Evolutionary conservation across 1,140 invertebrate genomes (phyloP).

Genomic region (Mesaphorura yosii): DNA sequence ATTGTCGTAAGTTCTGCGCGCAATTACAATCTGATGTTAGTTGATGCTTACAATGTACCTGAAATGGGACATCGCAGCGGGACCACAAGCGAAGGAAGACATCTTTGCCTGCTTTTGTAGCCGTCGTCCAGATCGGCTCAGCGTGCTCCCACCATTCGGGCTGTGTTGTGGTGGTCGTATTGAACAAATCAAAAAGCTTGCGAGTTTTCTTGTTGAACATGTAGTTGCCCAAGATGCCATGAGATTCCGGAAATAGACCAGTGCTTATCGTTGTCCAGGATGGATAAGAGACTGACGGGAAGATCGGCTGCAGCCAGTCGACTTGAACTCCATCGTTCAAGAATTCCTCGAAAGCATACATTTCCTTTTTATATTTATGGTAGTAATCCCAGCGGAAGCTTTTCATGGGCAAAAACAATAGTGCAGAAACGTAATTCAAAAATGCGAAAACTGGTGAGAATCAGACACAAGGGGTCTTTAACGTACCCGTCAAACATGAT

Average conservation of each 20-base stretch:
- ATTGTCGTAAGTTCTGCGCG: too few relatives aligned
- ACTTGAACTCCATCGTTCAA: constrained; percentile 34
- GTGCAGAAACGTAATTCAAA: not conserved
- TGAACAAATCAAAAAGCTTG: constrained; percentile 28
- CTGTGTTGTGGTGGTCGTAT: constrained; percentile 30
- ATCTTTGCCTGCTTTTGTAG: constrained; percentile 33
- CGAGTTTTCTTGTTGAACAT: constrained; percentile 38
- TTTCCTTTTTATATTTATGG: constrained; percentile 29
- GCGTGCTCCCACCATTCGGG: constrained; percentile 37
- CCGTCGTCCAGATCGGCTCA: constrained; percentile 38
- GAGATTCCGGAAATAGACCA: constrained; percentile 32
- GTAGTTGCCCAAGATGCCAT: constrained; percentile 34
- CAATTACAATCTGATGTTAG: too few relatives aligned
- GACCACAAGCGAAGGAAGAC: constrained; percentile 33
- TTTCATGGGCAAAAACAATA: not conserved
- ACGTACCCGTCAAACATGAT: constrained; percentile 24
- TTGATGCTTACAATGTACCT: too few relatives aligned
- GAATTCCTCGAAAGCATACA: constrained; percentile 32
- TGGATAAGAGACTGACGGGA: constrained; percentile 34
- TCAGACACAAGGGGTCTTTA: not conserved
- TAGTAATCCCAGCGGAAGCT: constrained; percentile 37
- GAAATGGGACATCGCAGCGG: constrained; percentile 38
- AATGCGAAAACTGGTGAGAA: not conserved
- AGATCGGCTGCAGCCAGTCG: constrained; percentile 34
- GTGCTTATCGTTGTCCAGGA: constrained; percentile 34